A percentile compares a stretch with the other conserved stretches of the same genome.
phyloP scores from a whole-genome alignment of 2,888 invertebrate genomes.

The Cryptus armator region DNA sequence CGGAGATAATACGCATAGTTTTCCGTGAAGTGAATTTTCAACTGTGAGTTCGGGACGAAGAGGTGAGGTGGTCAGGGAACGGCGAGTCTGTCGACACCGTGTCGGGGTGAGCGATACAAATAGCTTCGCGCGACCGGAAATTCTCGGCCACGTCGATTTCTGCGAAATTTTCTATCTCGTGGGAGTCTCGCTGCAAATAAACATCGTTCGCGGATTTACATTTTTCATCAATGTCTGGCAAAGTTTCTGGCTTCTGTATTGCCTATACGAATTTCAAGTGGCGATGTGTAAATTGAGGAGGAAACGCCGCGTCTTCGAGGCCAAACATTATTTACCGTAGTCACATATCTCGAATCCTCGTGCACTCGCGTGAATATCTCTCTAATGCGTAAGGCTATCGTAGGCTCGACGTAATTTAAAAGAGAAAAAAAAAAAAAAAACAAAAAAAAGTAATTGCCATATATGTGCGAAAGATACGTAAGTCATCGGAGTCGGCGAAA shows the following conservation, averaged over 20 bases:
- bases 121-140: constrained; percentile 55
- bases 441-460: constrained; percentile 26
- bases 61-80: constrained; percentile 6
- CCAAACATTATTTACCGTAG: constrained; percentile 16
- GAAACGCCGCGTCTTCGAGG: not conserved
- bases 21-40: constrained; percentile 23
- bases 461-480: constrained; percentile 20
- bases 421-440: not conserved
- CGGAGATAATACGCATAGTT: constrained; percentile 37
- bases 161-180: constrained; percentile 39
- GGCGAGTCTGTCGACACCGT: constrained; percentile 42
- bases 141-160: constrained; percentile 51
- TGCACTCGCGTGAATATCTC: not conserved
- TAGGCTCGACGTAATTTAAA: constrained; percentile 14
- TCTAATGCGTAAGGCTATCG: constrained; percentile 17
- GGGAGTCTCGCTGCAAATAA: constrained; percentile 9
- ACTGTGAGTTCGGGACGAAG: not conserved
- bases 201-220: constrained; percentile 2
- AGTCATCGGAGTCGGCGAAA: not conserved
- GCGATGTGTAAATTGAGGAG: constrained; percentile 18
- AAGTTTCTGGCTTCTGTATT: not conserved
- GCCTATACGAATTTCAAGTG: not conserved
- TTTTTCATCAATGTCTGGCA: constrained; percentile 27
- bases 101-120: constrained; percentile 42
- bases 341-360: not conserved